phyloP scores from a whole-genome alignment of 2,888 invertebrate genomes.

The Cryptus armator region DNA sequence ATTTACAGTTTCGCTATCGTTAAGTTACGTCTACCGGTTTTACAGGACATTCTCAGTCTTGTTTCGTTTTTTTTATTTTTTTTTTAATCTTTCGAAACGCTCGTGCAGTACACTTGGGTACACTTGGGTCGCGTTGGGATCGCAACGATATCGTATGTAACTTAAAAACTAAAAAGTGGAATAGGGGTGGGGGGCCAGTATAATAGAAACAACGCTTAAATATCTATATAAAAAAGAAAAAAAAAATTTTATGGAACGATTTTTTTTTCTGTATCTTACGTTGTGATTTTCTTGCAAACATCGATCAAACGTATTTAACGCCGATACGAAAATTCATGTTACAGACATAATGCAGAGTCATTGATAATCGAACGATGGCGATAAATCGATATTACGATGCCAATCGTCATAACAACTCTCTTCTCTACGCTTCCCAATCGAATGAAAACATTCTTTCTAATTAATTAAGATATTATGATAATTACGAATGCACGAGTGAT shows the following conservation, averaged over 20 bases:
- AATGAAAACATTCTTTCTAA: not conserved
- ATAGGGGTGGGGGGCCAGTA: slow-evolving; percentile 15
- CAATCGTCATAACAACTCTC: not conserved
- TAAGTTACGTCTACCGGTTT: slow-evolving; percentile 63
- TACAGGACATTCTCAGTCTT: slow-evolving; percentile 78
- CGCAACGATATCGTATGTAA: slow-evolving; percentile 8
- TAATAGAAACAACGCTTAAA: slow-evolving; percentile 2
- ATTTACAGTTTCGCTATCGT: slow-evolving; percentile 76
- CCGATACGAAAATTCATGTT: slow-evolving; percentile 15
- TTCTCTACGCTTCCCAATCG: not conserved
- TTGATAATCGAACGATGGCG: not conserved
- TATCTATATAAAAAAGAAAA: slow-evolving; percentile 8
- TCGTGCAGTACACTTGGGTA: slow-evolving; percentile 25
- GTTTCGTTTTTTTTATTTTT: slow-evolving; percentile 64
- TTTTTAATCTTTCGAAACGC: not conserved
- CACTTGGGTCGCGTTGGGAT: slow-evolving; percentile 22
- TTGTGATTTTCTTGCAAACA: not conserved
- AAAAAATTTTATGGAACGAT: slow-evolving; percentile 17
- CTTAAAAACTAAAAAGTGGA: slow-evolving; percentile 35
- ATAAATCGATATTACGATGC: not conserved
- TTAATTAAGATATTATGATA: not conserved
- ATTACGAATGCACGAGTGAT: not conserved
- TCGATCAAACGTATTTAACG: slow-evolving; percentile 21
- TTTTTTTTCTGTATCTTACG: not conserved
- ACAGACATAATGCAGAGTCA: not conserved